phyloP scores from a whole-genome alignment of 2,113 vertebrate species.

The Indicator maculatus region DNA sequence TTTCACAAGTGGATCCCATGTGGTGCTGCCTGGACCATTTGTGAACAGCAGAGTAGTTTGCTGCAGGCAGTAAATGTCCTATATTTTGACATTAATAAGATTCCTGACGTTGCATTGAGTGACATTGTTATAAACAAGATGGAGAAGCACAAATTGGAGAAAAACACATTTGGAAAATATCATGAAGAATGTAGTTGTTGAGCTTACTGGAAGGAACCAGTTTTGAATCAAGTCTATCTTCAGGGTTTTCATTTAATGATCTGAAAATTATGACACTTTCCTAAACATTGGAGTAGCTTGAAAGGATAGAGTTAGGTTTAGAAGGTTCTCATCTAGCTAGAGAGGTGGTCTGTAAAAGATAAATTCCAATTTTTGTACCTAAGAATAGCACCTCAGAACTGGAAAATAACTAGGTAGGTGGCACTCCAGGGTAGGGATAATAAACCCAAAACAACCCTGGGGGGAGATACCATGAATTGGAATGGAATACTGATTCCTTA shows the following conservation, averaged over 20 bases:
- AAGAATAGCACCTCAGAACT: not conserved
- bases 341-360: not conserved
- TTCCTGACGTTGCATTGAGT: not conserved
- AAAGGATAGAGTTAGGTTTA: not conserved
- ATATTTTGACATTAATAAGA: slow-evolving; percentile 23
- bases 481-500: not conserved
- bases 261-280: not conserved
- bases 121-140: not conserved
- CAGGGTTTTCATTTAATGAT: not conserved
- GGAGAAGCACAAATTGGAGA: not conserved
- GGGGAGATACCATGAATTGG: not conserved
- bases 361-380: not conserved
- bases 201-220: not conserved
- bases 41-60: not conserved
- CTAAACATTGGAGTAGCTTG: not conserved
- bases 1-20: not conserved
- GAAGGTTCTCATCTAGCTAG: not conserved
- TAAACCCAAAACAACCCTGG: fast-evolving
- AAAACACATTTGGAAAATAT: not conserved
- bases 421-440: not conserved
- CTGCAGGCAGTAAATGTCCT: slow-evolving; percentile 34
- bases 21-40: not conserved
- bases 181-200: not conserved
- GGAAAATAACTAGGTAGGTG: not conserved
- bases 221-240: not conserved